A percentile compares a stretch with the other conserved stretches of the same genome.
phyloP scores from a whole-genome alignment of 2,797 vertebrate species.

The Sebastes umbrosus region DNA sequence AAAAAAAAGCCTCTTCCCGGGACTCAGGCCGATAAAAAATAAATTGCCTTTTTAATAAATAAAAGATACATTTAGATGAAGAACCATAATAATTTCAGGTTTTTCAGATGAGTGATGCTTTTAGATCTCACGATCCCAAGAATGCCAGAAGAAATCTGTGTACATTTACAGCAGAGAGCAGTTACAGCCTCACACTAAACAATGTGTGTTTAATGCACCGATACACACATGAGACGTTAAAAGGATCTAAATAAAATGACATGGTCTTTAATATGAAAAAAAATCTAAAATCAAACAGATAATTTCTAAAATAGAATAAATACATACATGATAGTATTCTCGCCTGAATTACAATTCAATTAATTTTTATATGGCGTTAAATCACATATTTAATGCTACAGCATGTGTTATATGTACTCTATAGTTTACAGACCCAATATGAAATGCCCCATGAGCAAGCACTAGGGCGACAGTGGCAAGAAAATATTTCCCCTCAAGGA shows the following conservation, averaged over 20 bases:
- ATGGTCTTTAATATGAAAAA: background rate
- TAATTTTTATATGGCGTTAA: no score
- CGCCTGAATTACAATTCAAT: background rate
- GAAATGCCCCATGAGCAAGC: no score
- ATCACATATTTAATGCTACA: no score
- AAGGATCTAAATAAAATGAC: background rate
- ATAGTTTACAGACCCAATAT: no score
- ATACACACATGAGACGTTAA: background rate
- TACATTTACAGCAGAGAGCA: background rate
- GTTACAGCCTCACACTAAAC: background rate
- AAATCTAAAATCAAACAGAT: background rate
- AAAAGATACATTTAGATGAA: background rate
- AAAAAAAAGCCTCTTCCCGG: background rate
- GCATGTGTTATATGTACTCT: no score
- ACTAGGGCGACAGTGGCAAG: no score
- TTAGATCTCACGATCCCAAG: background rate
- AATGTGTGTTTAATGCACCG: background rate
- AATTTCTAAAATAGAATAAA: background rate
- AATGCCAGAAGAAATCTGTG: background rate
- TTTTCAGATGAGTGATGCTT: background rate
- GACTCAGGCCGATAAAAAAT: constrained; percentile 1
- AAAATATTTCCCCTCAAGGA: no score
- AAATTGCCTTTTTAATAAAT: background rate
- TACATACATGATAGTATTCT: background rate
- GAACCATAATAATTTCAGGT: background rate